Percentiles rank a stretch among this genome's conserved stretches.
Conservation (phyloP, 2,797 vertebrate species). For the Pelobates cultripes region DNA sequence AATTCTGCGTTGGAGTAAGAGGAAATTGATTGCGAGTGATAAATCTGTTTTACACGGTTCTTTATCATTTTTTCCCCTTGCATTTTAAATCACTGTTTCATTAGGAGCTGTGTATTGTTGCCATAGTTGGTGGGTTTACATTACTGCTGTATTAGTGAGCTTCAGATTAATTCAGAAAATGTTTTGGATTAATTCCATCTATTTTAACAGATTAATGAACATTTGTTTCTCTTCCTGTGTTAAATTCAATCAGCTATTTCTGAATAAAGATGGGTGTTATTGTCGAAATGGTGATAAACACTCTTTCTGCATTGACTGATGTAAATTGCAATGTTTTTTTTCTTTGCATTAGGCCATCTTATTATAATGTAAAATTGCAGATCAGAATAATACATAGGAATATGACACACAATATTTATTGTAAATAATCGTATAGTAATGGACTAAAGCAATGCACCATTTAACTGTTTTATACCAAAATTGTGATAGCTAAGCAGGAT, state of each 20-base stretch:
- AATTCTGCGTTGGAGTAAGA: background rate
- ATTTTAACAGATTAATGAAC: constrained; percentile 6
- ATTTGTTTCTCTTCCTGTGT: background rate
- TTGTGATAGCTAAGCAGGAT: background rate
- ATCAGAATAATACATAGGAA: too few species aligned
- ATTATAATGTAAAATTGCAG: too few species aligned
- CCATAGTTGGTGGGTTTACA: background rate
- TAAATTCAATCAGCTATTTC: too few species aligned
- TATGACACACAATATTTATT: background rate
- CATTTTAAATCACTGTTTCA: background rate
- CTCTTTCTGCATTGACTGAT: background rate
- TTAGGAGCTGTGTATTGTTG: background rate
- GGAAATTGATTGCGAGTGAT: background rate
- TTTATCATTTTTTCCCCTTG: background rate
- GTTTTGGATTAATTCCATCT: constrained; percentile 3
- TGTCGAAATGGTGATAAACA: background rate
- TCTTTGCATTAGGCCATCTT: background rate
- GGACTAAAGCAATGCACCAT: background rate
- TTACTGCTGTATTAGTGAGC: constrained; percentile 1
- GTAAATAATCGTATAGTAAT: background rate
- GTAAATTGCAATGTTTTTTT: background rate
- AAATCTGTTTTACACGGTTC: background rate
- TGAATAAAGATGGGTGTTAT: constrained; percentile 1
- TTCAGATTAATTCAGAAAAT: background rate
- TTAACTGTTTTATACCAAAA: background rate